These are phyloP conservation scores for Pseudorectes ferrugineus DNA, from an alignment of 2,113 vertebrate species.

Conservation along the genomic window DNA sequence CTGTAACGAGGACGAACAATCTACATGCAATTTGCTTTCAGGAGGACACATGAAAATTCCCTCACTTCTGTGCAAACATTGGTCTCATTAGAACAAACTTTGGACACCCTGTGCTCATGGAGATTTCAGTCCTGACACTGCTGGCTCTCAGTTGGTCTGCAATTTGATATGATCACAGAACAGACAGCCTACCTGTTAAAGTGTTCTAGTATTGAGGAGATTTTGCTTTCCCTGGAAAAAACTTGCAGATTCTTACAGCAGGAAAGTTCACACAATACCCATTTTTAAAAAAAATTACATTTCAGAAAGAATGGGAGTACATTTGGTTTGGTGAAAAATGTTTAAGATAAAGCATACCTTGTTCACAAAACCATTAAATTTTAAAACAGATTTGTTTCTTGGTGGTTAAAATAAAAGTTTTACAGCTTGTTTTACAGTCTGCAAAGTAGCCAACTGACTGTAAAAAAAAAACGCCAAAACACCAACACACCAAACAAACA, in stretches of 20 bases:
- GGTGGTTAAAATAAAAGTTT: not conserved
- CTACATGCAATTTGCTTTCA: not conserved
- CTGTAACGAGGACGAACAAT: accelerated
- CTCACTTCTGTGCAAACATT: not conserved
- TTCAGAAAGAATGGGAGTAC: not conserved
- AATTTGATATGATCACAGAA: not conserved
- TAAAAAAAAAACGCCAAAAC: not conserved
- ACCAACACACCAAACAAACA: not conserved
- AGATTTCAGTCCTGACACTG: not conserved
- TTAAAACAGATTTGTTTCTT: constrained; percentile 9
- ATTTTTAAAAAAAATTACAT: not conserved
- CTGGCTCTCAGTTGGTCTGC: not conserved
- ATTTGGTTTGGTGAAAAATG: not conserved
- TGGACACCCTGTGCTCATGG: not conserved
- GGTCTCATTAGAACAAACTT: not conserved
- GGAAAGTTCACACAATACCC: not conserved
- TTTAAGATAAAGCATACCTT: not conserved
- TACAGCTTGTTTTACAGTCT: not conserved
- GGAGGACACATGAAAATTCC: not conserved
- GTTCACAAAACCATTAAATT: not conserved
- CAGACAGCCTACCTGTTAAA: not conserved
- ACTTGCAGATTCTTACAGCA: not conserved
- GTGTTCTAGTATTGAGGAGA: not conserved
- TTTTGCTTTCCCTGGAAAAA: not conserved
- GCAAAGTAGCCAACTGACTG: not conserved